Evolutionary conservation across 2,113 vertebrate genomes (phyloP).

Genomic region (Dendropsophus ebraccatus): DNA sequence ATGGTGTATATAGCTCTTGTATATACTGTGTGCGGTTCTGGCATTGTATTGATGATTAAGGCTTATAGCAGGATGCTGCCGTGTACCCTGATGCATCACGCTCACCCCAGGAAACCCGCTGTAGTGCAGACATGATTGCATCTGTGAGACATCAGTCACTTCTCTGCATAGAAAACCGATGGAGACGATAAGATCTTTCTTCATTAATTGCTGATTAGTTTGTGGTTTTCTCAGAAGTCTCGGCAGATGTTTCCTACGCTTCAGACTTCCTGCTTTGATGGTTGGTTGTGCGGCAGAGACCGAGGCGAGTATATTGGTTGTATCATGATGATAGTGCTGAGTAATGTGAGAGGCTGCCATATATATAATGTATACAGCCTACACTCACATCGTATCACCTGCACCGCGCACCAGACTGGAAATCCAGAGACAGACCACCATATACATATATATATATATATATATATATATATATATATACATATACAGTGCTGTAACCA

Average conservation of each 20-base stretch:
- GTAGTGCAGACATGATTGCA: background rate
- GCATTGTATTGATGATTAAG: too few species aligned
- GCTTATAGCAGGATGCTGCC: too few species aligned
- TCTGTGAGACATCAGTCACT: background rate
- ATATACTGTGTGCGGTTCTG: too few species aligned
- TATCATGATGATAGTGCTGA: background rate
- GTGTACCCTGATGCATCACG: background rate
- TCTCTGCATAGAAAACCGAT: background rate
- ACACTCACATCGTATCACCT: too few species aligned
- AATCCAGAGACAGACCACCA: too few species aligned
- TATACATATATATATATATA: too few species aligned
- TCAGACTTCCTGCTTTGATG: background rate
- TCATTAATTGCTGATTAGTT: constrained; percentile 14
- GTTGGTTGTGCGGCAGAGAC: background rate
- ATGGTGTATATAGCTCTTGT: too few species aligned
- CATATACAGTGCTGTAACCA: too few species aligned
- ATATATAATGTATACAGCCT: too few species aligned
- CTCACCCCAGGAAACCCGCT: background rate
- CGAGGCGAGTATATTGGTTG: background rate
- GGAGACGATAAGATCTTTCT: background rate
- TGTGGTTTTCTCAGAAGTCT: background rate
- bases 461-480: too few species aligned
- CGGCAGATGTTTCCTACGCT: background rate
- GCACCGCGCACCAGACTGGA: too few species aligned
- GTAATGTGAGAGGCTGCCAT: too few species aligned